Evolutionary conservation across 2,113 vertebrate genomes (phyloP).

Genomic region (Stegostoma tigrinum): DNA sequence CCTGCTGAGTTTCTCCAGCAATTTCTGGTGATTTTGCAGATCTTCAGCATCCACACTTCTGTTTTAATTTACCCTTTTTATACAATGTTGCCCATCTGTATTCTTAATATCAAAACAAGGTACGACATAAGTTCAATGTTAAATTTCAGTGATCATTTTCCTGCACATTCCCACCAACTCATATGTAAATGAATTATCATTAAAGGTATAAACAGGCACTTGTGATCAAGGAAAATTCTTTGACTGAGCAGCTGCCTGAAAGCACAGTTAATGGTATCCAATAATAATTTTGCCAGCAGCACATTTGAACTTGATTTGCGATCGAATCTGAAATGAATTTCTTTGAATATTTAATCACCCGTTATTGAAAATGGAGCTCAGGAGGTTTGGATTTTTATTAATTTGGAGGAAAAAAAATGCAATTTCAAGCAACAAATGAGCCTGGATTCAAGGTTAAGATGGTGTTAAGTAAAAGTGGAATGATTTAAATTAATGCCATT

Average conservation of each 20-base stretch:
- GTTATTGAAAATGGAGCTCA: neutral
- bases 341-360: neutral
- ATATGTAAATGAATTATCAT: neutral
- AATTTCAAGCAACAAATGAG: constrained; percentile 28
- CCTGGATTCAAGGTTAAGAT: constrained; percentile 23
- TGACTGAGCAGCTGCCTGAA: neutral
- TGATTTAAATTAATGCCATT: constrained; percentile 29
- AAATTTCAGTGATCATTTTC: no score
- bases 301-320: neutral
- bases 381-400: constrained; percentile 29
- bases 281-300: neutral
- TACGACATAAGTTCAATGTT: neutral
- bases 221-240: neutral
- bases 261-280: neutral
- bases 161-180: no score
- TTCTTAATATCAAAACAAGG: neutral
- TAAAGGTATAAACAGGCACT: neutral
- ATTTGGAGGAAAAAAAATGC: neutral
- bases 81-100: neutral
- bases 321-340: neutral
- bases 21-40: no score
- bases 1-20: no score
- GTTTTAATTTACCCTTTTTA: neutral
- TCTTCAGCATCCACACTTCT: no score
- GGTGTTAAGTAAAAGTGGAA: neutral